These are phyloP conservation scores for Lycocerus yunnanus DNA, from an alignment of 2,888 invertebrate genomes.

Conservation along the genomic window DNA sequence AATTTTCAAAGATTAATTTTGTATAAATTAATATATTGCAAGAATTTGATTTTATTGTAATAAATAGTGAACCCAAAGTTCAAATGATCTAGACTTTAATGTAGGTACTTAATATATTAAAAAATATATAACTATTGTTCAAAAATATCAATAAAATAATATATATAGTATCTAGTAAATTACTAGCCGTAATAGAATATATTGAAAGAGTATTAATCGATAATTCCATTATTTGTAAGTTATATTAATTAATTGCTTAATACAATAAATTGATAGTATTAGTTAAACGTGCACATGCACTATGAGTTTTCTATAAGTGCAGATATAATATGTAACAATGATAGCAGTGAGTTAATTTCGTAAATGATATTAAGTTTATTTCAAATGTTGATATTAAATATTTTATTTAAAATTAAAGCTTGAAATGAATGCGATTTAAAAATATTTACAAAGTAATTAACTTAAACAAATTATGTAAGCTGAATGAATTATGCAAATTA, in stretches of 20 bases:
- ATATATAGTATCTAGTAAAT: no score
- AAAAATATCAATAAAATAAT: no score
- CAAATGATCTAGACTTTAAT: no score
- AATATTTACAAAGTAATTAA: not conserved
- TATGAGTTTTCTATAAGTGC: conserved; percentile 2
- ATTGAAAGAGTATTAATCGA: not conserved
- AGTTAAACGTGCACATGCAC: not conserved
- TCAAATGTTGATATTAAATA: not conserved
- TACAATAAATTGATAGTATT: not conserved
- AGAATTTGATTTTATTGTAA: no score
- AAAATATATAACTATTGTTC: no score
- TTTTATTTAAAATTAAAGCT: not conserved
- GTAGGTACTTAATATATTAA: no score
- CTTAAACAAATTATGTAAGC: not conserved
- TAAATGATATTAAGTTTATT: not conserved
- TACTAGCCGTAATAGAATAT: not conserved
- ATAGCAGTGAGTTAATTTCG: not conserved
- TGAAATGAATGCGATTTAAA: not conserved
- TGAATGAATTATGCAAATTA: conserved; percentile 21
- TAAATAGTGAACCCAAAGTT: no score
- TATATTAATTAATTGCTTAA: not conserved
- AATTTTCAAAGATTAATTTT: no score
- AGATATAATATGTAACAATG: not conserved
- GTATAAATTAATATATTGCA: no score
- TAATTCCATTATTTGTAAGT: not conserved